Evolutionary conservation across 2,797 vertebrate species (phyloP), one percentile per base, ranked within the genome.

Genomic region (Pelochelys cantorii): DNA sequence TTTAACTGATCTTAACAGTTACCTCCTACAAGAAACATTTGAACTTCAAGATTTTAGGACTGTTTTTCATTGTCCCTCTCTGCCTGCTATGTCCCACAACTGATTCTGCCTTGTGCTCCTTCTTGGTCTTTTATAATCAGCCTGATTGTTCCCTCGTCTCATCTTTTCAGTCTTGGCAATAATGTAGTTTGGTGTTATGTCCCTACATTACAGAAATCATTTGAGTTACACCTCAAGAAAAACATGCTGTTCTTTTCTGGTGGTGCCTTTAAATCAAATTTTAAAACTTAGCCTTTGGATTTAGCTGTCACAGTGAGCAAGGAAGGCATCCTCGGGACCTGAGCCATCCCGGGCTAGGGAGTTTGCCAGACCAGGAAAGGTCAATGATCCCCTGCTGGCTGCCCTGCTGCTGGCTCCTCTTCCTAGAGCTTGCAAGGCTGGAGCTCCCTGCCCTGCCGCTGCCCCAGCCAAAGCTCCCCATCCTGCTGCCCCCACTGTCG

Each of bases 141-240:
- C 79, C 95, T 97, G 97, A 97, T 94, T 96, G 96, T 94, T 94
- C 88, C 91, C 92, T 95, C 90, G 93, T 96, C 96, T 95, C 87
- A 88, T 92, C 97, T 93, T 95, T 95, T 90, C 77, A 81, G 65
- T 93, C 74, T 84, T 59, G 31, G 90, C 92, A 94, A 79, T 10
- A 74, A 87, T 12, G 80, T 53, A 68, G 62, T 0, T 0, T 42
- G 60, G 10, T 31, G 54, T 42, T 87, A 95, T 52, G 59, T 31
- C 95, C 95, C 90, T 86, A 78, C 92, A 96, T 93, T 89, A 95
- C 75, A 83, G 90, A 93, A 89, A 78, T 90, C 60, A 65, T 11
- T 3, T 2, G 5, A 77, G 34, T 83, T 78, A 89, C 83, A 75
- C 48, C 83, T 81, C 68, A 9, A 2, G 18, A 20, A 57, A 81